phyloP scores from a whole-genome alignment of 2,888 invertebrate genomes.

The Bombyx huttoni region DNA sequence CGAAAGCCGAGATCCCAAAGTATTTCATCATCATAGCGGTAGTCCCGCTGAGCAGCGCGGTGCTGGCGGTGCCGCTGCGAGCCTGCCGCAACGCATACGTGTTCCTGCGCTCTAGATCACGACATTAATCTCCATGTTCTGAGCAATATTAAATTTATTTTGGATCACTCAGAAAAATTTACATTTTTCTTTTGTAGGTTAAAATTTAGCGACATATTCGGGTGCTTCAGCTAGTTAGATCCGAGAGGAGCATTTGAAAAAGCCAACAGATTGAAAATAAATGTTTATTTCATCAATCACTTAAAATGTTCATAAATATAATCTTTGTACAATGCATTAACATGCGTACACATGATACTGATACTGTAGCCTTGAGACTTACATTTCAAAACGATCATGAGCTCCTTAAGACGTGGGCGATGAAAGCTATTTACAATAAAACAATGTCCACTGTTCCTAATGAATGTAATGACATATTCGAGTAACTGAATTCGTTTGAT shows the following conservation, averaged over 20 bases:
- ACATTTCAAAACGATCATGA: background rate
- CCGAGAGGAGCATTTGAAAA: constrained; percentile 12
- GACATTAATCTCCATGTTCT: constrained; percentile 10
- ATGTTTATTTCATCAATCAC: constrained; percentile 68
- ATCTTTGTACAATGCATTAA: constrained; percentile 66
- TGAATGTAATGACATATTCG: constrained; percentile 15
- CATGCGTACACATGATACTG: constrained; percentile 51
- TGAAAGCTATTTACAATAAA: constrained; percentile 33
- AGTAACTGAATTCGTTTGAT: constrained; percentile 12
- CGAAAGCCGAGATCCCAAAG: constrained; percentile 28
- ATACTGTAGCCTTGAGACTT: constrained; percentile 29
- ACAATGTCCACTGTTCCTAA: constrained; percentile 21
- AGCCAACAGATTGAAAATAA: constrained; percentile 54
- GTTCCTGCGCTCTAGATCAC: constrained; percentile 21
- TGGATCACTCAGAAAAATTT: no score
- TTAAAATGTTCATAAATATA: constrained; percentile 69
- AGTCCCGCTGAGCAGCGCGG: constrained; percentile 24
- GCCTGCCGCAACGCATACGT: constrained; percentile 28
- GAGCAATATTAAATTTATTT: no score
- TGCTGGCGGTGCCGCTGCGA: constrained; percentile 37
- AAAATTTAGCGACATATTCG: no score
- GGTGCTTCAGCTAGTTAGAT: background rate
- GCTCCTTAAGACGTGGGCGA: background rate
- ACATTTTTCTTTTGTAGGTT: no score
- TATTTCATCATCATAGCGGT: constrained; percentile 20